These are phyloP conservation scores for Caranx melampygus DNA, from an alignment of 2,113 vertebrate species.

Conservation along the genomic window DNA sequence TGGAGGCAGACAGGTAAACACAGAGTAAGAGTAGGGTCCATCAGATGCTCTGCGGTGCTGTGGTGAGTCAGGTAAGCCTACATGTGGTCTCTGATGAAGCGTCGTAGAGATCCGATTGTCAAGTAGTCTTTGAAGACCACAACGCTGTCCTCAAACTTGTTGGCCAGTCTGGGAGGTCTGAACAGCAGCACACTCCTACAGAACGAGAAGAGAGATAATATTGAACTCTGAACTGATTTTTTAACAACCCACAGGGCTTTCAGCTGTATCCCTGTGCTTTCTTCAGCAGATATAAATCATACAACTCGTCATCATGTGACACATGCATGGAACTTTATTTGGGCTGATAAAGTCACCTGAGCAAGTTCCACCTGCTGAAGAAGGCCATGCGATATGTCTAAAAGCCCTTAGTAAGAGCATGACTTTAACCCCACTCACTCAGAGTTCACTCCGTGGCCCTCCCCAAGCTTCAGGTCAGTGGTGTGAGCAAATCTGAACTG, in stretches of 20 bases:
- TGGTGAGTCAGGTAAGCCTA: conserved; percentile 48
- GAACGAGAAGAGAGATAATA: neutral
- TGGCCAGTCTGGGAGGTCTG: conserved; percentile 78
- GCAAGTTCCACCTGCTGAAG: too few species aligned
- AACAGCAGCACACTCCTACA: conserved; percentile 79
- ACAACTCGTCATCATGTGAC: too few species aligned
- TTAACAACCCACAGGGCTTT: too few species aligned
- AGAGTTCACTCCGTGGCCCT: conserved; percentile 24
- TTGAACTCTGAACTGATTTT: too few species aligned
- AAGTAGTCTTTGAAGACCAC: conserved; percentile 61
- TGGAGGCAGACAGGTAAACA: neutral
- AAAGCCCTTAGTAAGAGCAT: too few species aligned
- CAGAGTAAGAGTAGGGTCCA: neutral
- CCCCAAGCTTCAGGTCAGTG: conserved; percentile 47
- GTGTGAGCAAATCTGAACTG: conserved; percentile 82
- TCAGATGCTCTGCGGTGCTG: neutral
- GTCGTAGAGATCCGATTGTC: conserved; percentile 73
- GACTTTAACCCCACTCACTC: conserved; percentile 70
- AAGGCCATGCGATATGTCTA: too few species aligned
- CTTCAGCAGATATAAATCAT: too few species aligned
- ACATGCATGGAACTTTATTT: too few species aligned
- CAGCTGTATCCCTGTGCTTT: too few species aligned
- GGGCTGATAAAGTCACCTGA: too few species aligned
- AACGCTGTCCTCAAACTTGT: conserved; percentile 77
- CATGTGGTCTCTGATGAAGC: conserved; percentile 84